phyloP scores from a whole-genome alignment of 2,113 vertebrate genomes.

The Ophthalmolycus amberensis region DNA sequence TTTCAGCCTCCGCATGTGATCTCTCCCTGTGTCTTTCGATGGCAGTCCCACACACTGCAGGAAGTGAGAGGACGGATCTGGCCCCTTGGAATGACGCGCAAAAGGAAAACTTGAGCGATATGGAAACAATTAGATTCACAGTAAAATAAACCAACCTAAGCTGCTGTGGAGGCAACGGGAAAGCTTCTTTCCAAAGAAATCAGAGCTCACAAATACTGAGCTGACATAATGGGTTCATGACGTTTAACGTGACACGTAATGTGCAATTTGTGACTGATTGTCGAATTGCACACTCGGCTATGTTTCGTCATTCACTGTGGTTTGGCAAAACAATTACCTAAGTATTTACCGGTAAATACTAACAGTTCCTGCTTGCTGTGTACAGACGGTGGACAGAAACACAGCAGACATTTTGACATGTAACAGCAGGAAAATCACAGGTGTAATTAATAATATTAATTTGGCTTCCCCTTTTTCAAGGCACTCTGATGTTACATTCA shows the following conservation, averaged over 20 bases:
- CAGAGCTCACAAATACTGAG: not conserved
- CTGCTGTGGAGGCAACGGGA: not conserved
- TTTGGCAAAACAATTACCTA: not conserved
- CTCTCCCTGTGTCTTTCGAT: slow-evolving; percentile 35
- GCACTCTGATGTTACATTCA: not conserved
- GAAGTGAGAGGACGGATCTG: slow-evolving; percentile 63
- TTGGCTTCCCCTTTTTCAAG: too few species aligned
- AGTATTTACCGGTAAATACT: not conserved
- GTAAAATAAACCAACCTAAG: not conserved
- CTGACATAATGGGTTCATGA: not conserved
- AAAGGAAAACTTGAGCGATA: not conserved
- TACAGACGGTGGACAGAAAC: not conserved
- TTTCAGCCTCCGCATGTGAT: slow-evolving; percentile 73
- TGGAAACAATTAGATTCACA: not conserved
- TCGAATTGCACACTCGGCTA: not conserved
- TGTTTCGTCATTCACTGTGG: not conserved
- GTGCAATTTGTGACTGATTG: too few species aligned
- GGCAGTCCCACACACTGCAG: slow-evolving; percentile 78
- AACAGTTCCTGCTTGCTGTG: not conserved
- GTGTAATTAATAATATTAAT: not conserved
- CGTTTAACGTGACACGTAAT: not conserved
- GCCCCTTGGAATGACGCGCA: slow-evolving; percentile 37
- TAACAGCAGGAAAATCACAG: not conserved
- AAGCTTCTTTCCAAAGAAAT: not conserved
- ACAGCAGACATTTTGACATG: not conserved